phyloP scores from a whole-genome alignment of 1,140 invertebrate genomes.

The Centruroides sculpturatus region DNA sequence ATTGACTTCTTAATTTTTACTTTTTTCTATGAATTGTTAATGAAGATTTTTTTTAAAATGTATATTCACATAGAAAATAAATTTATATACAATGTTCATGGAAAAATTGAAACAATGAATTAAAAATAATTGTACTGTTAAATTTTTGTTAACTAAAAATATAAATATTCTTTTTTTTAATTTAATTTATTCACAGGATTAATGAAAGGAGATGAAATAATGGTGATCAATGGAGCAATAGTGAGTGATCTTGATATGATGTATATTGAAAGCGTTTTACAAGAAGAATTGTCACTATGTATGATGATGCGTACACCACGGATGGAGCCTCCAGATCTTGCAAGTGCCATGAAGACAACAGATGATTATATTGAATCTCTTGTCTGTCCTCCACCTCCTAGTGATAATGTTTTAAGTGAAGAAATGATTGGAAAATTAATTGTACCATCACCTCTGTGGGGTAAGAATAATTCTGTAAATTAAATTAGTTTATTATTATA shows the following conservation, averaged over 20 bases:
- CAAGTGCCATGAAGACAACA: conserved; percentile 46
- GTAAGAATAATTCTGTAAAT: conserved; percentile 34
- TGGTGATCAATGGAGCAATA: conserved; percentile 95
- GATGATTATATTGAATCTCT: conserved; percentile 91
- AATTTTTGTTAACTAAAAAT: background rate
- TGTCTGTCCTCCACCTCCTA: conserved; percentile 74
- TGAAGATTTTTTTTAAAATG: too few species aligned
- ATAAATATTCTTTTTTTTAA: background rate
- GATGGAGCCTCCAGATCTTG: conserved; percentile 77
- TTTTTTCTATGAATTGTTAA: too few species aligned
- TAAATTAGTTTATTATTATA: too few species aligned
- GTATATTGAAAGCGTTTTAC: conserved; percentile 88
- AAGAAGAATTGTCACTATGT: conserved; percentile 83
- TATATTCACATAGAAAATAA: too few species aligned
- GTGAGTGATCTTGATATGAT: conserved; percentile 98
- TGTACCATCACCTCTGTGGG: conserved; percentile 85
- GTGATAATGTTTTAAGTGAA: conserved; percentile 77
- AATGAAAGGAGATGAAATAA: conserved; percentile 93
- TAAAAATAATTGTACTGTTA: background rate
- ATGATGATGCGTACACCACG: conserved; percentile 96
- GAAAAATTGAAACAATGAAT: background rate
- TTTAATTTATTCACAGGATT: conserved; percentile 42
- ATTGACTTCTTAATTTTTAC: too few species aligned
- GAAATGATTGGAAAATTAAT: conserved; percentile 82
- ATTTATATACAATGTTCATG: background rate